Evolutionary conservation across 2,888 invertebrate genomes (phyloP), one percentile per base, ranked within the genome.

Genomic region (Tachina grossa): DNA sequence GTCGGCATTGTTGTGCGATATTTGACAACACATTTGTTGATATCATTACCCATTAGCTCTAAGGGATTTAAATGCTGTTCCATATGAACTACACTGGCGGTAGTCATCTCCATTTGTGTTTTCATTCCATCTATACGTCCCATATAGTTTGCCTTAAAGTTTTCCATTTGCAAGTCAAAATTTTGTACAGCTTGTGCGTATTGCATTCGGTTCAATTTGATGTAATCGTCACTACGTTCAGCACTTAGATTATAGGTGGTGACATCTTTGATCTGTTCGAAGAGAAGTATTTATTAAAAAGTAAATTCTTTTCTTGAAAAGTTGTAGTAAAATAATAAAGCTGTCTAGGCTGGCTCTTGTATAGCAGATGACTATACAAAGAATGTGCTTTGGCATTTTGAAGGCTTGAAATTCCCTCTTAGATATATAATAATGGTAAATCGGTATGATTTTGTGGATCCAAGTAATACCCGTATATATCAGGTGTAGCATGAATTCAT

Each of bases 21-120:
- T 51, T 87, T 86, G 5, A 77, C 79, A 1, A 88, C 86, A 68
- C 88, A 88, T n/a, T 75, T 76, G 19, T 86, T 86, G 49, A 74
- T 84, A 11, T 84, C 55, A 39, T 79, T 82, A 49, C 81, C 66
- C 16, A 88, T 55, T 16, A 84, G 9, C 45, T 87, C 87, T 9
- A 87, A 53, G 2, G 87, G 86, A 74, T 75, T 49, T 16, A 88
- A 53, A 9, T 65, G 65, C 39, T 86, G 74, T n/a, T 87, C 68
- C 5, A 66, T 63, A 45, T 85, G 79, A 0, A 57, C 43, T 9
- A 87, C 8, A 53, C 65, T 61, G 1, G 53, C 47, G 2, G 76
- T 51, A 9, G 86, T 9, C 49, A 87, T 39, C 5, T 19, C 66
- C 2, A 39, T 22, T 66, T 82, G 83, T 5, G 49, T n/a, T 1